Evolutionary conservation across 2,888 invertebrate species (phyloP), one percentile per base, ranked within the genome.

Genomic region (Pomacea canaliculata): DNA sequence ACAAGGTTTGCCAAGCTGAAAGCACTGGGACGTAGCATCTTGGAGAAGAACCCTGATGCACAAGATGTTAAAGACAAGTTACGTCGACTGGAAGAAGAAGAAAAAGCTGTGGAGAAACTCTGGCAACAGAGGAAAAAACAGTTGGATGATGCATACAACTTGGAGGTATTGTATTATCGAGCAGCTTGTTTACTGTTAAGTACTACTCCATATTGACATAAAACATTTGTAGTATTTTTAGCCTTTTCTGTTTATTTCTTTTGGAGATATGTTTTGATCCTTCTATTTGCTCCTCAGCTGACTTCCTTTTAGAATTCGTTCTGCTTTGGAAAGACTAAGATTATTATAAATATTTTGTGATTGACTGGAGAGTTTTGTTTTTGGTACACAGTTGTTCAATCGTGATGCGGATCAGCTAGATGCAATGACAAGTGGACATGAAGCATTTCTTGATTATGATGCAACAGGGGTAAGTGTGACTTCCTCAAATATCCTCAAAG

Each of bases 391-490:
- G 89, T 93, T 95, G 82, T 97, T 98, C 92, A 97, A 97, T 91
- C 94, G 97, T 63, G 99, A 99, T 91, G 98, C 98, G 0, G 98
- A 99, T 90, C 96, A 98, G 90, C 96, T 99, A 81, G 98, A 99
- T 91, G 97, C 98, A 0, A 95, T 96, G 18, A 97, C 96, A 71
- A 96, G 96, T 75, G 96, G 97, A 23, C 98, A 99, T 89, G 95
- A 97, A 90, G 96, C 97, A 0, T 97, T 96, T 91, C 92, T 99
- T 37, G 97, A 97, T 85, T 96, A 95, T 91, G 93, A 93, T 16
- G 95, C 97, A 83, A 93, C 96, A 68, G 98, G 98, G 82, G 96
- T 96, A 90, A 93, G 94, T 91, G 37, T 37, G 37, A 37, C 37
- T 37, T 16, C 23, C 16, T 27, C 37, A 27, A 27, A 48, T 19